Evolutionary conservation across 2,888 invertebrate species (phyloP).

Genomic region (Sphinx pinastri): DNA sequence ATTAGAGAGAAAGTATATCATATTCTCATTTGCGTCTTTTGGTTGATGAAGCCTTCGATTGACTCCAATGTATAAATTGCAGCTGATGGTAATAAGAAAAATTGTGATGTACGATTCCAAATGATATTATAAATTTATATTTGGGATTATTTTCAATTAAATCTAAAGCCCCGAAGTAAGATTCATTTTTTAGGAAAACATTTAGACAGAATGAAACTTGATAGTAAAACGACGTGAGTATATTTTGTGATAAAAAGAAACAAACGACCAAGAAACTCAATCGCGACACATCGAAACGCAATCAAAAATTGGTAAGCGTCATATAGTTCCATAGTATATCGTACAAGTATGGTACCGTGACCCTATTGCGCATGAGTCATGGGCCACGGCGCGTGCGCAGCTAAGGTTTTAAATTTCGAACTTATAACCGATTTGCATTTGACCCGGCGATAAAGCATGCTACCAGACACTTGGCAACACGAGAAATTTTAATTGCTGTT

Average conservation of each 20-base stretch:
- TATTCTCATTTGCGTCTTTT: no score
- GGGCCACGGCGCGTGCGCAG: constrained; percentile 74
- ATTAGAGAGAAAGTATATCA: no score
- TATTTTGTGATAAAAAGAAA: constrained; percentile 24
- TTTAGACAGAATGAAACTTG: no score
- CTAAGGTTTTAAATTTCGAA: constrained; percentile 77
- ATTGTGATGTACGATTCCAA: no score
- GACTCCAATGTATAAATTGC: no score
- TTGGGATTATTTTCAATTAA: no score
- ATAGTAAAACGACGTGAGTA: no score
- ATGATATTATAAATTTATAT: no score
- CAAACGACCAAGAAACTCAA: constrained; percentile 51
- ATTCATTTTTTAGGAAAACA: no score
- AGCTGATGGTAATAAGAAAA: no score
- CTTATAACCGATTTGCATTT: constrained; percentile 64
- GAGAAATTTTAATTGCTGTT: constrained; percentile 26
- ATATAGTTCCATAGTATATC: constrained; percentile 54
- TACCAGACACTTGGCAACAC: constrained; percentile 20
- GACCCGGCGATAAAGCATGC: constrained; percentile 63
- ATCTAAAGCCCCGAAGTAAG: no score
- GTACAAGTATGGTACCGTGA: constrained; percentile 69
- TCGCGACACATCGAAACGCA: constrained; percentile 56
- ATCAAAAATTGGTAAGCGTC: constrained; percentile 72
- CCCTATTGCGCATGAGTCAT: constrained; percentile 82
- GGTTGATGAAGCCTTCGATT: no score